Base-by-base conservation (phyloP, 2,113 vertebrate species). In the Kobus ellipsiprymnus region DNA sequence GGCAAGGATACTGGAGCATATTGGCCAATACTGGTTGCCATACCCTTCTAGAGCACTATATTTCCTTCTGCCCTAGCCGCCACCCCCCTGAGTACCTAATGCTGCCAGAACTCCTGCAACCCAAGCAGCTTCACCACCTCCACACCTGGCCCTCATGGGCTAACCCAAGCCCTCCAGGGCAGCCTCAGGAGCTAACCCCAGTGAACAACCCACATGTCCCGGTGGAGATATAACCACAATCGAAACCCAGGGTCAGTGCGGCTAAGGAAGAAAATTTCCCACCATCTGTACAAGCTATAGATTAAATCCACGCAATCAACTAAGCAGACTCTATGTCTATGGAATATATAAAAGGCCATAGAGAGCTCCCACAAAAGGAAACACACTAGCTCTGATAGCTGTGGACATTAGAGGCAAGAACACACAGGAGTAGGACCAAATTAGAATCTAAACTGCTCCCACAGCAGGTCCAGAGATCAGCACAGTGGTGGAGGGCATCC, bases 161-260 rank as follows among this genome's bases (percentile, higher is more conserved):
- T 67, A 36, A 67, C 33, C 64, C 17, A 10, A 10, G 64, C 33
- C 33, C 33, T 67, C 33, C 33, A 67, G 33, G 64, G 64, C 33
- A 36, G 33, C 64, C 33, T 36, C 33, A 67, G 64, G 8, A 67
- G 33, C 64, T 67, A 67, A 67, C 17, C 17, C 64, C 33, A 67
- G 8, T 36, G 64, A 67, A 67, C 1, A 4, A 67, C 64, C 64
- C 64, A 36, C 64, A 67, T 36, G 64, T n/a, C 62, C 33, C 3
- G 0, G 9, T 67, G 64, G 3, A 67, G 33, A 67, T 11, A 67
- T 10, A 67, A n/a, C 3, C 33, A 67, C 33, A n/a, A 5, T n/a
- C 4, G 15, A 67, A 67, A 67, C 4, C 17, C 64, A 67, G 64
- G 33, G 17, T 33, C n/a, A 67, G 17, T 33, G 33, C 10, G 33